A percentile compares a stretch with the other conserved stretches of the same genome.
Conservation (phyloP, 1,140 invertebrate genomes). For the Aphis craccivora region DNA sequence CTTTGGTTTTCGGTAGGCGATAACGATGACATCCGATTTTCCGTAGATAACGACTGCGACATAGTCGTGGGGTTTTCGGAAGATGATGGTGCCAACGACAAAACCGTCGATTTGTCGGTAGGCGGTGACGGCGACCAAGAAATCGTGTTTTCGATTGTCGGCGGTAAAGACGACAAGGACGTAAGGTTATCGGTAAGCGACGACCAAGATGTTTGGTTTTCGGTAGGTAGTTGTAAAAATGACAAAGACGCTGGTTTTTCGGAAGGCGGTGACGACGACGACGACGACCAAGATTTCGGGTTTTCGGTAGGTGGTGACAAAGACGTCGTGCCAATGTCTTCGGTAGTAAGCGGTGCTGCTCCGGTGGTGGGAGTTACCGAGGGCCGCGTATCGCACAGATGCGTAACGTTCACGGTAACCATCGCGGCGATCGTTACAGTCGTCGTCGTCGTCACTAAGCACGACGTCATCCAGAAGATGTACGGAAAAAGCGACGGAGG, state of each 20-base stretch:
- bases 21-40: not conserved
- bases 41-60: not conserved
- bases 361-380: not conserved
- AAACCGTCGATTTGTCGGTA: too few species aligned
- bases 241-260: not conserved
- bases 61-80: not conserved
- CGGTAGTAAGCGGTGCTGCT: not conserved
- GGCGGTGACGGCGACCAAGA: too few species aligned
- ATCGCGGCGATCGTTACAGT: not conserved
- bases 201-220: not conserved
- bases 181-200: not conserved
- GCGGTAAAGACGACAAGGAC: not conserved
- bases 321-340: not conserved
- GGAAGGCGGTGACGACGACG: not conserved
- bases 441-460: not conserved
- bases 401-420: conserved; percentile 14
- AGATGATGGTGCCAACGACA: too few species aligned
- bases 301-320: not conserved
- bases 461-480: not conserved
- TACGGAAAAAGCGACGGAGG: not conserved
- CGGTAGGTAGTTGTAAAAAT: too few species aligned
- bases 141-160: too few species aligned
- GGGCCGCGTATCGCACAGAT: not conserved
- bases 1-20: not conserved
- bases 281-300: not conserved